These are phyloP conservation scores for Eurystomus gularis DNA, from an alignment of 2,113 vertebrate species.

Conservation along the genomic window DNA sequence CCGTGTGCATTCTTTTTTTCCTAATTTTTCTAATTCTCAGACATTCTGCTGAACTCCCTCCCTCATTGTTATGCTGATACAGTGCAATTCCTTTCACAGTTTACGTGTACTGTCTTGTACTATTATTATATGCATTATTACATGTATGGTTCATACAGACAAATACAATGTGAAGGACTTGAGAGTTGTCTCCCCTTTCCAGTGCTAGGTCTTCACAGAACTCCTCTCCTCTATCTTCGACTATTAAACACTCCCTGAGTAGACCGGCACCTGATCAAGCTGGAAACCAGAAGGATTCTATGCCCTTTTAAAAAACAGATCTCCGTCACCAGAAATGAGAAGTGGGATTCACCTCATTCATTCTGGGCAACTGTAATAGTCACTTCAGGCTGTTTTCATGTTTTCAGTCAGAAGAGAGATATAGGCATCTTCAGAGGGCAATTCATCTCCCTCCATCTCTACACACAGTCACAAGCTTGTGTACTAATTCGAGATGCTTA, in stretches of 20 bases:
- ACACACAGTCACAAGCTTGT: neutral
- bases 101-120: neutral
- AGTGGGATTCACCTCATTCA: neutral
- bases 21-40: neutral
- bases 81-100: neutral
- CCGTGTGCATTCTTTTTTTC: rapidly evolving
- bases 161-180: neutral
- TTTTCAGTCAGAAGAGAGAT: neutral
- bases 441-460: neutral
- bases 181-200: neutral
- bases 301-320: neutral
- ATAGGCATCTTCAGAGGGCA: neutral
- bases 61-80: neutral
- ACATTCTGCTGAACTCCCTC: neutral
- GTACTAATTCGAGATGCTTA: neutral
- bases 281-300: neutral
- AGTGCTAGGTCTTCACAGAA: neutral
- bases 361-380: neutral
- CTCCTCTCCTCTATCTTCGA: neutral
- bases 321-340: neutral
- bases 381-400: neutral
- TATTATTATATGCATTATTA: neutral
- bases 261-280: neutral
- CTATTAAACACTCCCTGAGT: neutral
- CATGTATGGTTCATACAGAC: neutral